Percentiles rank a stretch among this genome's conserved stretches.
phyloP scores from a whole-genome alignment of 1,140 invertebrate genomes.

The Drosophila jambulina region DNA sequence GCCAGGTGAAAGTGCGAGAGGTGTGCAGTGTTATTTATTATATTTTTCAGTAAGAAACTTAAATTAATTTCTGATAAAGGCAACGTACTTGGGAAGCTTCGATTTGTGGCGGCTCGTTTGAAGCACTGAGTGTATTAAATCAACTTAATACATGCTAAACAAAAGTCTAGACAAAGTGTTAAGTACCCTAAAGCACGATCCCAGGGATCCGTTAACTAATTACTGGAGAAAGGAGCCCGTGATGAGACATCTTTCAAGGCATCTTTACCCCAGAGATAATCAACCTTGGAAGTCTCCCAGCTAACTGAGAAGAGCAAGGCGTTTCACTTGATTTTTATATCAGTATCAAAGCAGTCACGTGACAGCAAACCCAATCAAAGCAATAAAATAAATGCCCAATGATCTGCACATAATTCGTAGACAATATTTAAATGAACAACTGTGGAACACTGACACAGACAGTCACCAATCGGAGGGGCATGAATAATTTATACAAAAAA shows the following conservation, averaged over 20 bases:
- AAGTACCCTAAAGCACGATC: conserved; percentile 26
- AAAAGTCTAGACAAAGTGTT: conserved; percentile 50
- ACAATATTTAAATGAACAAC: conserved; percentile 8
- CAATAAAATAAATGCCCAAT: conserved; percentile 9
- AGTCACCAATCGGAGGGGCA: conserved; percentile 16
- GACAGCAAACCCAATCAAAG: conserved; percentile 13
- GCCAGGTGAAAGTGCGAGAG: conserved; percentile 46
- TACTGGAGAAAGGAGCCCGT: not conserved
- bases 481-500: conserved; percentile 41
- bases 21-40: not conserved
- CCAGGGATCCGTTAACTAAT: not conserved
- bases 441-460: conserved; percentile 10
- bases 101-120: conserved; percentile 9
- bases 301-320: not conserved
- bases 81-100: conserved; percentile 6
- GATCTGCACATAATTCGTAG: conserved; percentile 5
- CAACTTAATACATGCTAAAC: conserved; percentile 38
- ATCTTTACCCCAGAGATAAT: not conserved
- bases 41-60: not conserved
- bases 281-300: conserved; percentile 4
- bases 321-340: conserved; percentile 24
- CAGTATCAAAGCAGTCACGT: conserved; percentile 5
- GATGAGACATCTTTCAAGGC: not conserved
- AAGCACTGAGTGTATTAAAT: conserved; percentile 5
- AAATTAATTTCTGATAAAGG: not conserved